Evolutionary conservation across 2,797 vertebrate species (phyloP), one percentile per base, ranked within the genome.

Genomic region (Dendrocincla fuliginosa): DNA sequence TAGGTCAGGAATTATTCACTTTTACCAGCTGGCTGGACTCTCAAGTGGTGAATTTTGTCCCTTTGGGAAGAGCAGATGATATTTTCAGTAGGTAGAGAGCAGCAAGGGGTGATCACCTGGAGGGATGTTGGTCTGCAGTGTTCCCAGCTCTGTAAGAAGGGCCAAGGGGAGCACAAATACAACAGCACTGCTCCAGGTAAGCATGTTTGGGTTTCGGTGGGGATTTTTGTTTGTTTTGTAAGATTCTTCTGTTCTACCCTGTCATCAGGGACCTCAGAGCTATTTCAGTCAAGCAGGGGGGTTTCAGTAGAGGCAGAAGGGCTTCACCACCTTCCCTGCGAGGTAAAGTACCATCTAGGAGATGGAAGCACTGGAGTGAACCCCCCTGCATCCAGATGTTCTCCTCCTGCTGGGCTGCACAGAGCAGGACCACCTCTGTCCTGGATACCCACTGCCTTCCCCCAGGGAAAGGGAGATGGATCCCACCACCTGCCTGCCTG

Each of bases 181-280:
- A 73, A 33, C 30, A 52, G 44, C 32, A 35, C 16, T 37, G 49
- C n/a, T 83, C 35, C 16, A 90, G 13, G 16, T 44, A 35, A 30
- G 35, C 22, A n/a, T 13, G 10, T 46, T 28, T 27, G 13, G 6
- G 37, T 0, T 1, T 24, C 16, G 37, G n/a, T 16, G 44, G 28
- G 39, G 16, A 39, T 11, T 79, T 61, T 25, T 2, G 1, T 79
- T 80, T 15, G 16, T 1, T 56, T 53, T 35, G 17, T 32, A 67
- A 67, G 20, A 33, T 50, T 53, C 17, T 65, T 82, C 22, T 74
- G 2, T 47, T 70, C 52, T 70, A 46, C 47, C 14, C 10, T 53
- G 42, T 61, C 49, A 28, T 37, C 23, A 77, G 11, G 8, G 17
- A 13, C 11, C 5, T 53, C n/a, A 16, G 49, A 76, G 30, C 32